These are phyloP conservation scores for Megalopta genalis DNA, from an alignment of 1,140 invertebrate genomes.

Conservation along the genomic window DNA sequence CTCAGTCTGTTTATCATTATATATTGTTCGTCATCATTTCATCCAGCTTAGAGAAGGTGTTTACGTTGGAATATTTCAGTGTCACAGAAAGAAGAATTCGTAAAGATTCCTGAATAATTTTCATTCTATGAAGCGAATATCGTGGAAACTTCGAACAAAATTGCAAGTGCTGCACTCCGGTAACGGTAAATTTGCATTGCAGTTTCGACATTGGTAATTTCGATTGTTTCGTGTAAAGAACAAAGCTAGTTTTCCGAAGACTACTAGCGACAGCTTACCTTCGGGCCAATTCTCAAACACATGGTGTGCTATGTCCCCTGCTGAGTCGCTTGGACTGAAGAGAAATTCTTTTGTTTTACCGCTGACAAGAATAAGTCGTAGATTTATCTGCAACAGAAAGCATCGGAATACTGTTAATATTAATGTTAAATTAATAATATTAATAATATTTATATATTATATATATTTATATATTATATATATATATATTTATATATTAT, in stretches of 20 bases:
- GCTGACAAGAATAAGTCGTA: conserved; percentile 97
- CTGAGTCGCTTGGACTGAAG: conserved; percentile 97
- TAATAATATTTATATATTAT: not conserved
- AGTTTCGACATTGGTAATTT: too few relatives aligned
- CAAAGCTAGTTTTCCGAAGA: not conserved
- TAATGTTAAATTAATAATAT: too few relatives aligned
- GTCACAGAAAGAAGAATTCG: too few relatives aligned
- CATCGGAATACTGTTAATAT: conserved; percentile 11
- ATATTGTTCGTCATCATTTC: too few relatives aligned
- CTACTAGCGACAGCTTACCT: conserved; percentile 82
- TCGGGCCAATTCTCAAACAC: conserved; percentile 99
- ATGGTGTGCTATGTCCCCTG: conserved; percentile 98
- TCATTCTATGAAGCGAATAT: too few relatives aligned
- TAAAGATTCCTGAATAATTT: too few relatives aligned
- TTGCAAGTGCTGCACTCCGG: too few relatives aligned
- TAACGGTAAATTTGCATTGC: not conserved
- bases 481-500: too few relatives aligned
- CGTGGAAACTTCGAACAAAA: too few relatives aligned
- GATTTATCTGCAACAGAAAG: conserved; percentile 92
- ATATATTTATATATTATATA: not conserved
- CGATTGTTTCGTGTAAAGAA: not conserved
- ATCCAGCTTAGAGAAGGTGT: too few relatives aligned
- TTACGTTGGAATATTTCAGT: too few relatives aligned
- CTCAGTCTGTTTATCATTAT: too few relatives aligned
- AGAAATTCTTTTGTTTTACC: conserved; percentile 99